phyloP scores from a whole-genome alignment of 2,888 invertebrate species.

The Hartigia nigra region DNA sequence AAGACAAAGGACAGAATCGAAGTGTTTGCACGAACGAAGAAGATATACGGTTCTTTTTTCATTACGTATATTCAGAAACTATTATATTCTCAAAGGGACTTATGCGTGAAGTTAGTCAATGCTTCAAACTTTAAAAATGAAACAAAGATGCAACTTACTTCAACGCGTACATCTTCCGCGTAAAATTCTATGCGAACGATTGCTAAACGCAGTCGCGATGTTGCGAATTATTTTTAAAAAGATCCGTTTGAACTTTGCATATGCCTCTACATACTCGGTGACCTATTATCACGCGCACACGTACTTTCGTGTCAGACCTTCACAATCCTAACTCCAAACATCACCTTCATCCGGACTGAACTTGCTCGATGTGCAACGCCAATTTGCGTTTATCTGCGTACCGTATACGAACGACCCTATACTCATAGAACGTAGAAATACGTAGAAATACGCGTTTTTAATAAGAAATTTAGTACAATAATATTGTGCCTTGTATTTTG shows the following conservation, averaged over 20 bases:
- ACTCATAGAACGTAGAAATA: background rate
- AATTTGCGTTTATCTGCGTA: background rate
- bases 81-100: background rate
- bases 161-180: background rate
- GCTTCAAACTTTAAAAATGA: background rate
- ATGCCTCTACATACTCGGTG: background rate
- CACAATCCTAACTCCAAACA: background rate
- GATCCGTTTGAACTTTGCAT: background rate
- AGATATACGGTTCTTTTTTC: background rate
- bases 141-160: background rate
- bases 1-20: background rate
- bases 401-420: background rate
- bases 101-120: too few relatives aligned
- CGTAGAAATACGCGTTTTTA: background rate
- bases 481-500: background rate
- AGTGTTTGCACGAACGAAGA: background rate
- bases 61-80: background rate
- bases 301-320: background rate
- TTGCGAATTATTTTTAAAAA: background rate
- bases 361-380: background rate
- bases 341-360: background rate
- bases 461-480: background rate
- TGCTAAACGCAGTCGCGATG: background rate
- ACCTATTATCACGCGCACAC: background rate
- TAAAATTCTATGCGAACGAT: background rate